Conservation (phyloP, 2,113 vertebrate species). For the Porphyrio hochstetteri region DNA sequence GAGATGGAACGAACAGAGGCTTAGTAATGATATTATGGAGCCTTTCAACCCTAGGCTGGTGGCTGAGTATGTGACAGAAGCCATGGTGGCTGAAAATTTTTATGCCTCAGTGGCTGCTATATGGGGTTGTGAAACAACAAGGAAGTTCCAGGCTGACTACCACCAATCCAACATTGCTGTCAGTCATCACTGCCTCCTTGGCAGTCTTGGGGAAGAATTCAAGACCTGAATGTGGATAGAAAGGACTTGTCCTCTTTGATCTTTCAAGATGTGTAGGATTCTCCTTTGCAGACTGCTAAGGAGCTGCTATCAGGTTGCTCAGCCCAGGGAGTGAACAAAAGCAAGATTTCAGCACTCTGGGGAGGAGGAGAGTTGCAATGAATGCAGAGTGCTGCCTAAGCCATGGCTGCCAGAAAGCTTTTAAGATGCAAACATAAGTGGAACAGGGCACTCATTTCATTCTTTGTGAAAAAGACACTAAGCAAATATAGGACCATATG, state of each 20-base stretch:
- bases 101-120: background rate
- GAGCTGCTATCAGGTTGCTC: background rate
- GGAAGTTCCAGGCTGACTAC: no score
- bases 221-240: background rate
- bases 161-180: background rate
- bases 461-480: background rate
- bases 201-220: background rate
- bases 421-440: background rate
- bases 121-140: fast-evolving
- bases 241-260: background rate
- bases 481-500: background rate
- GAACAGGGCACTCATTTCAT: background rate
- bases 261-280: background rate
- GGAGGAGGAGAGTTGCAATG: background rate
- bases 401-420: background rate
- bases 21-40: background rate
- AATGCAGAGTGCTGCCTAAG: background rate
- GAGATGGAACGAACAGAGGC: background rate
- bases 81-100: background rate
- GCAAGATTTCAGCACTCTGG: background rate
- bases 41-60: background rate
- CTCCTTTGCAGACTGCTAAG: background rate
- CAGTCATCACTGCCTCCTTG: background rate
- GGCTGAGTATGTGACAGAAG: background rate
- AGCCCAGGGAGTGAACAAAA: background rate